Percentiles rank a stretch among this genome's conserved stretches.
phyloP scores from a whole-genome alignment of 53 echinoderm and acorn worm genomes.

The Mesocentrotus franciscanus region DNA sequence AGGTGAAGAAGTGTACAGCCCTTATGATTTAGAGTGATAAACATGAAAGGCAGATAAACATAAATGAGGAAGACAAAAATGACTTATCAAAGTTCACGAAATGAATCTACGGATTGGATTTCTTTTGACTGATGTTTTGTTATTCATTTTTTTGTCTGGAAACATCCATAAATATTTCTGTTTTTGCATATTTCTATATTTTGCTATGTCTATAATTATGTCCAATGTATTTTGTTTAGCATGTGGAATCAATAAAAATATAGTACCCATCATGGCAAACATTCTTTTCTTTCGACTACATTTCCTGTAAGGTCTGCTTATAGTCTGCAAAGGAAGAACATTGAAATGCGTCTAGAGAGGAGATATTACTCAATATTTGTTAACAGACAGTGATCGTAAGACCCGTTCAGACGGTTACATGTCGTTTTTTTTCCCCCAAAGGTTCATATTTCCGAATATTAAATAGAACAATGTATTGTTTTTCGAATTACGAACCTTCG shows the following conservation, averaged over 20 bases:
- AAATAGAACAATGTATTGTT: no score
- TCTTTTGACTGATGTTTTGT: no score
- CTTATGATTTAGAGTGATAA: not conserved
- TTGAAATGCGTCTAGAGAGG: slow-evolving; percentile 9
- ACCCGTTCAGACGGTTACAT: not conserved
- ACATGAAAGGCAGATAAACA: not conserved
- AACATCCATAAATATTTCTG: no score
- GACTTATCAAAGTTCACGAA: not conserved
- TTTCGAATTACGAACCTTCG: no score
- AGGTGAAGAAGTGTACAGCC: not conserved
- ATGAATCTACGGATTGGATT: not conserved
- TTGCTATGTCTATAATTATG: no score
- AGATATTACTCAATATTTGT: slow-evolving; percentile 7
- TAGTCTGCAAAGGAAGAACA: not conserved
- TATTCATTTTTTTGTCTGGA: no score
- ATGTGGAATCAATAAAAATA: not conserved
- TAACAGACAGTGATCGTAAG: not conserved
- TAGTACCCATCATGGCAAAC: not conserved
- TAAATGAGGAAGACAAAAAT: not conserved
- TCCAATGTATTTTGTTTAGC: not conserved
- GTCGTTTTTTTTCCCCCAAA: no score
- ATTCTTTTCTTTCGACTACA: not conserved
- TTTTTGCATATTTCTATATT: no score
- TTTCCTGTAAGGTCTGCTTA: not conserved
- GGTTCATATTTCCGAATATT: no score